Evolutionary conservation across 2,797 vertebrate genomes (phyloP).

Genomic region (Paratrypauchen microcephalus): DNA sequence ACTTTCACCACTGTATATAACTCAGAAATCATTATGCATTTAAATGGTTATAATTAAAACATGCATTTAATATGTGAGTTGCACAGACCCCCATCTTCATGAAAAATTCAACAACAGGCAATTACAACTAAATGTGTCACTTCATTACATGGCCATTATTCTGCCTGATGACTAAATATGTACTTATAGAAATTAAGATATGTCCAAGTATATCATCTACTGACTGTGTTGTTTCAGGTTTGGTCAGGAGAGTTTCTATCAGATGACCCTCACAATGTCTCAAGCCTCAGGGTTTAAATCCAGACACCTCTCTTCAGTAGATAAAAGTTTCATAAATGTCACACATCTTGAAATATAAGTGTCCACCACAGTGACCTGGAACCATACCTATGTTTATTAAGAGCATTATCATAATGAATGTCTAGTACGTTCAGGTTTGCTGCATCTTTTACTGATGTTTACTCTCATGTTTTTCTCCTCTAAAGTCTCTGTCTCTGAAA

Average conservation of each 20-base stretch:
- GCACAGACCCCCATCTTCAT: background rate
- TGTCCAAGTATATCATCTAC: background rate
- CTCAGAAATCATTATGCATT: background rate
- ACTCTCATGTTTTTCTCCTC: too few relatives aligned
- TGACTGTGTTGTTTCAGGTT: background rate
- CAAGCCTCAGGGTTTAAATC: background rate
- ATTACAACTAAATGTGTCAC: slow-evolving; percentile 13
- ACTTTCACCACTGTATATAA: too few relatives aligned
- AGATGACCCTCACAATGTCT: background rate
- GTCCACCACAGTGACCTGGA: background rate
- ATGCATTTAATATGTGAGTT: background rate
- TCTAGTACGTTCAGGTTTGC: background rate
- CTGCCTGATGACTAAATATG: background rate
- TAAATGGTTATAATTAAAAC: slow-evolving; percentile 10
- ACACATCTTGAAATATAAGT: slow-evolving; percentile 2
- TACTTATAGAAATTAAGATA: background rate
- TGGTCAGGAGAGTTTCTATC: background rate
- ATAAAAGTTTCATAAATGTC: slow-evolving; percentile 14
- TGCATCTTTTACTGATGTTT: background rate
- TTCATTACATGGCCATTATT: background rate
- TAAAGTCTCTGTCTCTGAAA: too few relatives aligned
- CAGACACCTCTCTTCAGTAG: background rate
- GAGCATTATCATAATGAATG: background rate
- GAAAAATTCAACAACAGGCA: background rate
- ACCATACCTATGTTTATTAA: background rate